phyloP scores from a whole-genome alignment of 1,140 invertebrate genomes.

The Grapholita molesta region DNA sequence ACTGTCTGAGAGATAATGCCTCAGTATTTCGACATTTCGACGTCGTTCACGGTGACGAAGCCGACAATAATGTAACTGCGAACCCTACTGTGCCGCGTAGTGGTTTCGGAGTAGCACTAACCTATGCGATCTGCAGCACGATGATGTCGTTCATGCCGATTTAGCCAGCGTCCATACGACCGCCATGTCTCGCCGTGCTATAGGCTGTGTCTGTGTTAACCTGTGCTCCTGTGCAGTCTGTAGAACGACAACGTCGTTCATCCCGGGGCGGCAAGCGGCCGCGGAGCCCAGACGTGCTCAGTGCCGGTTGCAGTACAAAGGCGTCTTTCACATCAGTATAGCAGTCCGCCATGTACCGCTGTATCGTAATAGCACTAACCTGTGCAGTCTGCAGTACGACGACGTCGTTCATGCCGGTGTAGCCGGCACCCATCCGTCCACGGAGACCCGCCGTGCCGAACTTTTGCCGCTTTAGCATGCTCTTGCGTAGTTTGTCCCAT shows the following conservation, averaged over 20 bases:
- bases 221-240: slow-evolving; percentile 76
- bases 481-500: slow-evolving; percentile 65
- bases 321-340: too few species aligned
- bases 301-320: too few species aligned
- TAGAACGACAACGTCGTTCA: too few species aligned
- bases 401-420: slow-evolving; percentile 97
- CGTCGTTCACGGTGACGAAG: too few species aligned
- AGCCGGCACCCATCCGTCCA: slow-evolving; percentile 95
- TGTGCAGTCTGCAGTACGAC: slow-evolving; percentile 98
- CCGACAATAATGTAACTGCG: too few species aligned
- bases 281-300: too few species aligned
- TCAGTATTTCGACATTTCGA: too few species aligned
- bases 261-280: too few species aligned
- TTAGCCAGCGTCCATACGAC: slow-evolving; percentile 95
- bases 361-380: slow-evolving; percentile 29
- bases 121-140: slow-evolving; percentile 95
- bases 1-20: too few species aligned
- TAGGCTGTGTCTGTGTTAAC: slow-evolving; percentile 86
- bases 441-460: slow-evolving; percentile 96
- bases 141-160: slow-evolving; percentile 98
- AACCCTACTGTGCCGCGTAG: too few species aligned
- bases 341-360: too few species aligned
- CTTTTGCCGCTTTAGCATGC: slow-evolving; percentile 83
- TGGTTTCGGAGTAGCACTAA: slow-evolving; percentile 19
- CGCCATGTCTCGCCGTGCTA: slow-evolving; percentile 94